These are phyloP conservation scores for Ochotona curzoniae DNA, from an alignment of 2,113 vertebrate species.

Conservation along the genomic window DNA sequence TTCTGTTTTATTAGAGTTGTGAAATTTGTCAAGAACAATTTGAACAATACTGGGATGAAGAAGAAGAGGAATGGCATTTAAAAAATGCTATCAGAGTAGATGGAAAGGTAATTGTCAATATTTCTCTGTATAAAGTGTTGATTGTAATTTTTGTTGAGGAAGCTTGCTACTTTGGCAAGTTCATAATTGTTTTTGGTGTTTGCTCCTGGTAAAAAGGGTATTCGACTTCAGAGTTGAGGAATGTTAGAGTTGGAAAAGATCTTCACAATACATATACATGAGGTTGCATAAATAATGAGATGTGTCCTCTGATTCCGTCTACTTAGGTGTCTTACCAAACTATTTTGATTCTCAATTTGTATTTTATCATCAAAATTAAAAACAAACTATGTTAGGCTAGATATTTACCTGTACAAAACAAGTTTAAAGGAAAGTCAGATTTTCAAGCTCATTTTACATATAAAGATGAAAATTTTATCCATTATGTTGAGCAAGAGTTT, in stretches of 20 bases:
- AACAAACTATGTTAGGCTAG: neutral
- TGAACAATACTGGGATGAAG: conserved; percentile 99
- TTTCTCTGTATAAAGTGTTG: conserved; percentile 6
- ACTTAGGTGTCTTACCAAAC: neutral
- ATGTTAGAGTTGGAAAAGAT: conserved; percentile 43
- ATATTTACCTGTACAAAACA: conserved; percentile 17
- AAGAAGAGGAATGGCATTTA: conserved; percentile 99
- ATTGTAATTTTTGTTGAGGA: neutral
- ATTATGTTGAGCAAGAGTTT: neutral
- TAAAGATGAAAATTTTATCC: neutral
- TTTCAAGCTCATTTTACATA: neutral
- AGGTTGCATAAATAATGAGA: conserved; percentile 2
- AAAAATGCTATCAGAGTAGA: conserved; percentile 97
- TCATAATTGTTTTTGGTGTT: neutral
- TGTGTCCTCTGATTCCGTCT: neutral
- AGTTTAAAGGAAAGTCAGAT: conserved; percentile 18
- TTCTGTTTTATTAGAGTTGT: conserved; percentile 91
- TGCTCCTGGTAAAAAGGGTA: conserved; percentile 13
- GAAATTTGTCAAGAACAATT: conserved; percentile 99
- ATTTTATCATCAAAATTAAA: conserved; percentile 43
- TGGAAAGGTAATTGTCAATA: conserved; percentile 90
- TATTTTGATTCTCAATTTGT: conserved; percentile 31
- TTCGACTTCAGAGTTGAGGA: conserved; percentile 36
- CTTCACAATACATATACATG: neutral
- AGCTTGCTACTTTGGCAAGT: conserved; percentile 5